Base-by-base conservation (phyloP, 2,888 invertebrate genomes). In the Eurois occulta region DNA sequence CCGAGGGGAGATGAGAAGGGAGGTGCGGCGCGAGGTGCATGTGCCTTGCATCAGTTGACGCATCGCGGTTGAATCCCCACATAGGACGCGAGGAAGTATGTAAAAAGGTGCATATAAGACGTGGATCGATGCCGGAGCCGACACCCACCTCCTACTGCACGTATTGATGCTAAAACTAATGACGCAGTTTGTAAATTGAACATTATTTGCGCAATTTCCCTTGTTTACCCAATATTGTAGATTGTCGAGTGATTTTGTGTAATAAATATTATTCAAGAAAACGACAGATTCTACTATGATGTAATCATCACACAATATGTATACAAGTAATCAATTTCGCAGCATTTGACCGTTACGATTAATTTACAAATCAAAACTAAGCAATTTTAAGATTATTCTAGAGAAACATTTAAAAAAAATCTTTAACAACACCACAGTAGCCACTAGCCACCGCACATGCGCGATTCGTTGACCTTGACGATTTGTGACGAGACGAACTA, bases 61-160 rank as follows among this genome's bases (percentile, higher is more conserved):
- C 96, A 96, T 96, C 95, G 95, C 95, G 93, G 94, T 95, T 95
- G 94, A 95, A 95, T 95, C 95, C 94, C 95, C 94, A 96, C 95
- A 95, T 95, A 95, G 92, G 92, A 92, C 92, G 94, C 92, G 94
- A 94, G 94, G 94, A 94, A 94, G 92, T 95, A 95, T 95, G 95
- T 95, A 95, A 91, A 95, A 95, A 90, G 92, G 91, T 94, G 92
- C 94, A 96, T 90, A 95, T 96, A 96, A 95, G 94, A 94, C 94
- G 91, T 91, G 95, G 96, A 96, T 96, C 96, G 95, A 96, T 96
- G 94, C 92, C 91, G 94, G 89, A 92, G 93, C 91, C 93, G 92
- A 93, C 94, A 94, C 93, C 91, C 92, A 90, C 90, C 89, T 90
- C 89, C 89, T 87, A 88, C 88, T 88, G 85, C 85, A 86, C 78